Conservation (phyloP, 2,888 invertebrate species). For the Spodoptera exigua region DNA sequence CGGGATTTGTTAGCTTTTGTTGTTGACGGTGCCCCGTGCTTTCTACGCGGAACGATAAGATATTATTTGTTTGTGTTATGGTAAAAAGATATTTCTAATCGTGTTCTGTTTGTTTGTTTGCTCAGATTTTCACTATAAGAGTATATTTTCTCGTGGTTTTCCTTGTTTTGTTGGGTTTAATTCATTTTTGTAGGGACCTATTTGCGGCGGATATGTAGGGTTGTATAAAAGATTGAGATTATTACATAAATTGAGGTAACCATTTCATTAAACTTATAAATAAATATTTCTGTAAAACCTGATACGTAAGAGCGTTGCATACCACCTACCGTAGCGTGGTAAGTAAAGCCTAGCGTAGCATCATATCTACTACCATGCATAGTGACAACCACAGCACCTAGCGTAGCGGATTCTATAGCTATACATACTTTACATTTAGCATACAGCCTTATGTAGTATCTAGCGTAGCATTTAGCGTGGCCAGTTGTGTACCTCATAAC, state of each 20-base stretch:
- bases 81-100: slow-evolving; percentile 69
- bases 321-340: too few species aligned
- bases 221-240: neutral
- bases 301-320: too few species aligned
- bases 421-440: too few species aligned
- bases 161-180: slow-evolving; percentile 13
- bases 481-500: too few species aligned
- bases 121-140: slow-evolving; percentile 53
- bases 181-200: slow-evolving; percentile 8
- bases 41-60: slow-evolving; percentile 74
- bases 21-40: slow-evolving; percentile 73
- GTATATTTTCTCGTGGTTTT: slow-evolving; percentile 22
- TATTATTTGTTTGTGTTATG: slow-evolving; percentile 74
- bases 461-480: too few species aligned
- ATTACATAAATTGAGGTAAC: too few species aligned
- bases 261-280: neutral
- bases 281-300: neutral
- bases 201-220: neutral
- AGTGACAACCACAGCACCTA: too few species aligned
- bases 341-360: too few species aligned
- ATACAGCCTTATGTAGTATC: too few species aligned
- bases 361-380: too few species aligned
- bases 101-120: slow-evolving; percentile 57
- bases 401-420: too few species aligned
- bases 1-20: slow-evolving; percentile 88